Conservation (phyloP, 2,888 invertebrate genomes). For the Rhingia rostrata region DNA sequence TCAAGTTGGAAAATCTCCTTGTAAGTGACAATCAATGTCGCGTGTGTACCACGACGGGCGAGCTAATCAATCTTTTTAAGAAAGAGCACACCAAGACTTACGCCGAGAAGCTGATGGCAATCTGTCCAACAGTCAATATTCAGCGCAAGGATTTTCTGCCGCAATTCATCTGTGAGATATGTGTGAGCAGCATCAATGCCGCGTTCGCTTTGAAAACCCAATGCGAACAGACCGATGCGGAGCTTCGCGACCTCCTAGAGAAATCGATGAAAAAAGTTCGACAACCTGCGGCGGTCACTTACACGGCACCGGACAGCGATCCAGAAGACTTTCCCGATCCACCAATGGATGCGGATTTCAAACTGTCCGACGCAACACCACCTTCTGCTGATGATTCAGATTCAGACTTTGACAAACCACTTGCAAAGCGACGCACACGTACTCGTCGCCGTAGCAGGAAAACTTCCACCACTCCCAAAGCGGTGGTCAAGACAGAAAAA, state of each 20-base stretch:
- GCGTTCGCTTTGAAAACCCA: constrained; percentile 81
- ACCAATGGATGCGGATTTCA: constrained; percentile 82
- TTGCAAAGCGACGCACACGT: constrained; percentile 65
- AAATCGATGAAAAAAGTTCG: constrained; percentile 81
- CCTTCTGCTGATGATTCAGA: constrained; percentile 79
- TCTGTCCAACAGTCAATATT: constrained; percentile 82
- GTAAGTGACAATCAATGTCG: constrained; percentile 82
- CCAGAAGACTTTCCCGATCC: constrained; percentile 76
- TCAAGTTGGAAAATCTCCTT: constrained; percentile 73
- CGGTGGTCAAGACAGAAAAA: not conserved
- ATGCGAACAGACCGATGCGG: constrained; percentile 82
- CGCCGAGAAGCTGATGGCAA: constrained; percentile 82
- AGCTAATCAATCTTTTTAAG: constrained; percentile 80
- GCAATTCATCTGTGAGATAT: constrained; percentile 81
- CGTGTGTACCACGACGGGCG: constrained; percentile 79
- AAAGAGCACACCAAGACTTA: constrained; percentile 79
- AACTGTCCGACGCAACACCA: constrained; percentile 80
- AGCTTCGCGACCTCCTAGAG: constrained; percentile 81
- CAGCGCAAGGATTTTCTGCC: constrained; percentile 82
- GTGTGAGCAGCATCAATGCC: constrained; percentile 81
- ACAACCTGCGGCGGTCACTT: constrained; percentile 78
- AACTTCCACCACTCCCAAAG: constrained; percentile 25
- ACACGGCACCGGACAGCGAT: constrained; percentile 80
- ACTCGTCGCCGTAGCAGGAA: constrained; percentile 57
- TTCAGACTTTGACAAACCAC: constrained; percentile 77